Evolutionary conservation across 2,113 vertebrate species (phyloP).

Genomic region (Lepus europaeus): DNA sequence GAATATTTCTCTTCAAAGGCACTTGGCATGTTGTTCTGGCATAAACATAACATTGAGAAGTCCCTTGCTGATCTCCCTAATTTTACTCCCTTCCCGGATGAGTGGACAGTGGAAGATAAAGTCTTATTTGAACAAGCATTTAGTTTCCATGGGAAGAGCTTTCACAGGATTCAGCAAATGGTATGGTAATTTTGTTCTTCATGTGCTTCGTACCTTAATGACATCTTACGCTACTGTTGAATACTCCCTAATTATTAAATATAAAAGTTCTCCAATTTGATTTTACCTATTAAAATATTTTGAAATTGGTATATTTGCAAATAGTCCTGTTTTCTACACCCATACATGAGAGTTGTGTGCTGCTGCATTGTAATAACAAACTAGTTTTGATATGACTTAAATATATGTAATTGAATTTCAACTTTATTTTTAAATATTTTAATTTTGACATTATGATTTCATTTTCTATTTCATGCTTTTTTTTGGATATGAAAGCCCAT

Average conservation of each 20-base stretch:
- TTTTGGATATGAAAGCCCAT: conserved; percentile 38
- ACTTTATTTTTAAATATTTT: conserved; percentile 62
- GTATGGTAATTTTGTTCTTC: conserved; percentile 85
- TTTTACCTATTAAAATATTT: conserved; percentile 41
- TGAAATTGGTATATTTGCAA: conserved; percentile 2
- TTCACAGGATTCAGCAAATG: conserved; percentile 99
- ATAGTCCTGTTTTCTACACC: background rate
- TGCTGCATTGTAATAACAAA: background rate
- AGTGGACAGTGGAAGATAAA: conserved; percentile 99
- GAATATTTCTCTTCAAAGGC: conserved; percentile 90
- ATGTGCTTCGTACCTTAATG: conserved; percentile 39
- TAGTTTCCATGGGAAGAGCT: conserved; percentile 99
- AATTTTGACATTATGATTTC: conserved; percentile 40
- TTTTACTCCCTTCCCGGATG: conserved; percentile 99
- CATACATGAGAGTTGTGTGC: background rate
- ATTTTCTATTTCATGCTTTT: conserved; percentile 52
- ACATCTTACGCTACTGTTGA: background rate
- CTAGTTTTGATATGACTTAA: conserved; percentile 45
- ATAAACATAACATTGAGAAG: conserved; percentile 99
- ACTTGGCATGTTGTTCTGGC: conserved; percentile 99
- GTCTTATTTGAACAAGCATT: conserved; percentile 99
- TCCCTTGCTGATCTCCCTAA: conserved; percentile 98
- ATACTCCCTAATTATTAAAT: conserved; percentile 14
- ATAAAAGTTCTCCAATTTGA: background rate
- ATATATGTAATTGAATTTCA: conserved; percentile 24